These are phyloP conservation scores for Oryzias woworae DNA, from an alignment of 2,113 vertebrate genomes.

Conservation along the genomic window DNA sequence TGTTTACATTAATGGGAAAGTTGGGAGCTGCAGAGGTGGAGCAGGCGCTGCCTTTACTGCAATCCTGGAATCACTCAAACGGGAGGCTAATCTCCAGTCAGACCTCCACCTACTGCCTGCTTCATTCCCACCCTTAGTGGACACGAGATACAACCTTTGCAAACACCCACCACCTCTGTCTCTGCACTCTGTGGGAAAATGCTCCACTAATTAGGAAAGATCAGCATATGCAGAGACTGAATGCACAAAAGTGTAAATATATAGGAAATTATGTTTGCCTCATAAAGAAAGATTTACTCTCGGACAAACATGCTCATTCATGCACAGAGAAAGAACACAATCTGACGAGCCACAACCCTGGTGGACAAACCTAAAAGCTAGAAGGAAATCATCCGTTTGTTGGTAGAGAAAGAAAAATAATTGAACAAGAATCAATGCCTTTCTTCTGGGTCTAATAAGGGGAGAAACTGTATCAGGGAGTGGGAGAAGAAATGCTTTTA, in stretches of 20 bases:
- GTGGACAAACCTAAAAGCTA: slow-evolving; percentile 42
- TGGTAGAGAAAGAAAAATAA: slow-evolving; percentile 54
- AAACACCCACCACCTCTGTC: slow-evolving; percentile 77
- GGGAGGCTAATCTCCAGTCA: slow-evolving; percentile 58
- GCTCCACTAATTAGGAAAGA: neutral
- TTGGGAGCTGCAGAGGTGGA: slow-evolving; percentile 54
- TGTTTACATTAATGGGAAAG: slow-evolving; percentile 70
- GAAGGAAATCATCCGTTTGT: slow-evolving; percentile 47
- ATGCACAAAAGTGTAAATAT: neutral
- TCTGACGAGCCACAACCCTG: slow-evolving; percentile 22
- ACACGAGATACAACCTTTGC: slow-evolving; percentile 56
- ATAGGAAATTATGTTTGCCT: neutral
- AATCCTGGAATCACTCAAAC: slow-evolving; percentile 54
- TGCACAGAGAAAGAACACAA: slow-evolving; percentile 8
- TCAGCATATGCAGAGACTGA: neutral
- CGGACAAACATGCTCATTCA: slow-evolving; percentile 7
- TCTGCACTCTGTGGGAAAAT: slow-evolving; percentile 80
- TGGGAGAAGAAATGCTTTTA: slow-evolving; percentile 38
- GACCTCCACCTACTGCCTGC: slow-evolving; percentile 60
- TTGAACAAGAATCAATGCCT: slow-evolving; percentile 57
- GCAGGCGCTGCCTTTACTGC: slow-evolving; percentile 60
- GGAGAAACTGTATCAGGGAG: slow-evolving; percentile 34
- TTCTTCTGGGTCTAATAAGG: slow-evolving; percentile 58
- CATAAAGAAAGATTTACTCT: neutral
- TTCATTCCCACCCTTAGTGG: slow-evolving; percentile 48